Base-by-base conservation (phyloP, 2,113 vertebrate genomes). In the Meles meles region DNA sequence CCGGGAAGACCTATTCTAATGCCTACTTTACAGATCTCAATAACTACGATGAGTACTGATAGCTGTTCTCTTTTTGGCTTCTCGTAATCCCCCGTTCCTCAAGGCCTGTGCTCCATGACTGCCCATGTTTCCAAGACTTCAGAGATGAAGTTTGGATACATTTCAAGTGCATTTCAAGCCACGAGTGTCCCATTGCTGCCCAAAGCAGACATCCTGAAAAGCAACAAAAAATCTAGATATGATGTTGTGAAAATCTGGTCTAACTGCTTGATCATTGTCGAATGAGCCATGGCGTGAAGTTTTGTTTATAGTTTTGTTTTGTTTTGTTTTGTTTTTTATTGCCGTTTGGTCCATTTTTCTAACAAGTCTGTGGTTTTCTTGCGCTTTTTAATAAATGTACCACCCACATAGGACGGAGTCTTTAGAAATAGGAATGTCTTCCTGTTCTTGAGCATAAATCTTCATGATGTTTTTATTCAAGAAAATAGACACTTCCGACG, bases 1-100 rank as follows among this genome's bases (percentile, higher is more conserved):
- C 99, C 69, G 99, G 99, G 98, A 99, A 99, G 99, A 99, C 99
- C 94, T 99, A 99, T 94, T 99, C 99, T 98, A 99, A 99, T 6
- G 98, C 99, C 98, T 99, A 99, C 99, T 99, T 99, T 98, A 99
- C 99, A 94, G 99, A 99, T 98, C 99, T 99, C 98, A 99, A 99
- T 98, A 99, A 99, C 98, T 99, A 99, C 21, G 99, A 99, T 93
- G 99, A 99, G 96, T 99, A 99, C 99, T 99, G 99, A 99, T 49
- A 77, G 88, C 69, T 96, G 96, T 93, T 93, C 12, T 88, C 82
- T 94, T 97, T 97, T 96, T 96, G 96, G 97, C 95, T 98, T 97
- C 91, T 96, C 97, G 93, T 97, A 98, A 98, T 34, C 77, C 88
- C 98, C 96, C 94, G 47, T 96, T 88, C 97, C 96, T 98, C 84